These are phyloP conservation scores for Lepidostoma basale DNA, from an alignment of 1,140 invertebrate genomes.

Conservation along the genomic window DNA sequence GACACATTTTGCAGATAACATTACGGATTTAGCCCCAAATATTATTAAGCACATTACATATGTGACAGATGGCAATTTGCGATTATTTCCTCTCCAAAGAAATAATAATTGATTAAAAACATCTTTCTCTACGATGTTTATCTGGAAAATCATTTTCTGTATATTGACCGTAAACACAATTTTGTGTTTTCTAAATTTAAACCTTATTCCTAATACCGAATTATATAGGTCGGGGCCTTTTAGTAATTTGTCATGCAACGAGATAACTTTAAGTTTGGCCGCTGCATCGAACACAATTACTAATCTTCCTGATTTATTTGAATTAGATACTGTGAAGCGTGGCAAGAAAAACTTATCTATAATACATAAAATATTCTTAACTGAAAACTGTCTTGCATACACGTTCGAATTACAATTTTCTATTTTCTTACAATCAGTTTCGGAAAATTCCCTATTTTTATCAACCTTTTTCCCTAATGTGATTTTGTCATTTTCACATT, in stretches of 20 bases:
- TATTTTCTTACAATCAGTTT: background rate
- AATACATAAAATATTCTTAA: background rate
- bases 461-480: too few relatives aligned
- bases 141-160: background rate
- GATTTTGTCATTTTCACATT: too few relatives aligned
- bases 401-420: background rate
- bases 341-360: background rate
- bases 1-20: background rate
- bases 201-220: background rate
- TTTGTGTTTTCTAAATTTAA: constrained; percentile 2
- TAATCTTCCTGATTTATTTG: background rate
- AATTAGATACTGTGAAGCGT: background rate
- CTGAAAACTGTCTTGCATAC: too few relatives aligned
- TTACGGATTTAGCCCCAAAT: background rate
- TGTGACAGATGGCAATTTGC: background rate
- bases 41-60: background rate
- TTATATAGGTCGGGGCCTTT: background rate
- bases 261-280: background rate
- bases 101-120: background rate
- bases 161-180: background rate
- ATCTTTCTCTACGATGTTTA: background rate
- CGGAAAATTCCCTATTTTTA: background rate
- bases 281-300: background rate
- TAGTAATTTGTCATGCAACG: background rate
- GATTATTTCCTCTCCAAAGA: background rate